Evolutionary conservation across 1,140 invertebrate genomes (phyloP).

Genomic region (Lepeophtheirus salmonis): DNA sequence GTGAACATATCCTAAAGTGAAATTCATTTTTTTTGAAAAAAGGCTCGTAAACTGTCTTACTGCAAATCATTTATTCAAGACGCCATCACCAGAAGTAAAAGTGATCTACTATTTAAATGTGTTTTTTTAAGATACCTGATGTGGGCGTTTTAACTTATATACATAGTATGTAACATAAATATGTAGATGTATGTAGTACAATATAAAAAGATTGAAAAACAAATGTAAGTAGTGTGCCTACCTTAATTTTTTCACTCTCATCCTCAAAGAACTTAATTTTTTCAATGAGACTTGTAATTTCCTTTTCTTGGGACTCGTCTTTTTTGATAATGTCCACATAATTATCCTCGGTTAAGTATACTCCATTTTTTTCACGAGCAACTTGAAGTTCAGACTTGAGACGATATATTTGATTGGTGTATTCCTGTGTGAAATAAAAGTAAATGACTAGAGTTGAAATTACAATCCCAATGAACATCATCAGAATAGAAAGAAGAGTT

Average conservation of each 20-base stretch:
- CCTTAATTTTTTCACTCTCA: constrained; percentile 39
- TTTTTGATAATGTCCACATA: constrained; percentile 51
- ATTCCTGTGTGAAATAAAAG: constrained; percentile 40
- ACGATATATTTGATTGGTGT: constrained; percentile 72
- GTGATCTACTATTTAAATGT: too few relatives aligned
- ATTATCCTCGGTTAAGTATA: constrained; percentile 65
- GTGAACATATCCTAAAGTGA: constrained; percentile 32
- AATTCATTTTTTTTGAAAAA: constrained; percentile 15
- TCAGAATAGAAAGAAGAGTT: background rate
- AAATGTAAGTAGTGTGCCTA: constrained; percentile 21
- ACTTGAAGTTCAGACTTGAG: constrained; percentile 61
- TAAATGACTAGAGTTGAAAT: background rate
- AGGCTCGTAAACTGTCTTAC: too few relatives aligned
- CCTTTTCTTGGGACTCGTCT: constrained; percentile 45
- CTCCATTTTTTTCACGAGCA: constrained; percentile 59
- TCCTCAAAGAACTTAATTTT: constrained; percentile 46
- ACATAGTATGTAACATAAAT: background rate
- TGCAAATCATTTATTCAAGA: too few relatives aligned
- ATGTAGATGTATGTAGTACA: background rate
- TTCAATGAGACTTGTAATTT: constrained; percentile 48
- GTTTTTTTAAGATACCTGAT: too few relatives aligned
- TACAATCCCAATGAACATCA: background rate
- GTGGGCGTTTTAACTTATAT: background rate
- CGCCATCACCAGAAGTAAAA: background rate
- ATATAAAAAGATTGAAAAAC: background rate